Evolutionary conservation across 1,140 invertebrate genomes (phyloP), one percentile per base, ranked within the genome.

Genomic region (Hypothenemus hampei): DNA sequence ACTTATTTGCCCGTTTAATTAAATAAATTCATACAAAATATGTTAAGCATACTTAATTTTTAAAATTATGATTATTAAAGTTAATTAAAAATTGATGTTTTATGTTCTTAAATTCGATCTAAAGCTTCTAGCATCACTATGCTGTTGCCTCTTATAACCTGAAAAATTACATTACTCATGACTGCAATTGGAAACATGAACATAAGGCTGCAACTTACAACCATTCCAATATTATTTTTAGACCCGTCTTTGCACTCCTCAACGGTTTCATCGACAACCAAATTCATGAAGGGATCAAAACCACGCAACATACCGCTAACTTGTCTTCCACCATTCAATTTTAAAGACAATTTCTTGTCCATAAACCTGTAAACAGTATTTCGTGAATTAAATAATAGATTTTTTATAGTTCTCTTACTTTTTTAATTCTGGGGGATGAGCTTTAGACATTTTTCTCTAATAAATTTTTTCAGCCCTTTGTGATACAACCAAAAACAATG

Each of bases 211-310:
- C 7, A 37, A 37, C 86, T 74, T 82, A 94, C 92, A 79, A 96
- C 91, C 91, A 97, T 97, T 35, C 93, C 94, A 67, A 98, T 89
- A 57, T 85, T 86, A 65, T 92, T 89, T 65, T 87, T 85, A 10
- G 86, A 82, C 37, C 91, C 91, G 71, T 89, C 88, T 75, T 92
- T 93, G 61, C 83, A 86, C 73, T 94, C 87, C 73, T 97, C 94
- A 0, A 93, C 76, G 3, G 85, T 87, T 73, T 98, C 93, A 70
- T 94, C 94, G 10, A 98, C 79, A 0, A 98, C 94, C 46, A 98
- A 80, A 69, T 98, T 99, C 97, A 99, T 99, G 69, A 99, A 99
- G 0, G 97, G 97, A 78, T 99, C 97, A 72, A 98, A 99, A 3
- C 97, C 97, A 65, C 97, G 79, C 18, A 99, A 76, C 52, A 97